A percentile compares a stretch with the other conserved stretches of the same genome.
These are phyloP conservation scores for Bhutanitis thaidina DNA, from an alignment of 2,888 invertebrate genomes.

Conservation along the genomic window DNA sequence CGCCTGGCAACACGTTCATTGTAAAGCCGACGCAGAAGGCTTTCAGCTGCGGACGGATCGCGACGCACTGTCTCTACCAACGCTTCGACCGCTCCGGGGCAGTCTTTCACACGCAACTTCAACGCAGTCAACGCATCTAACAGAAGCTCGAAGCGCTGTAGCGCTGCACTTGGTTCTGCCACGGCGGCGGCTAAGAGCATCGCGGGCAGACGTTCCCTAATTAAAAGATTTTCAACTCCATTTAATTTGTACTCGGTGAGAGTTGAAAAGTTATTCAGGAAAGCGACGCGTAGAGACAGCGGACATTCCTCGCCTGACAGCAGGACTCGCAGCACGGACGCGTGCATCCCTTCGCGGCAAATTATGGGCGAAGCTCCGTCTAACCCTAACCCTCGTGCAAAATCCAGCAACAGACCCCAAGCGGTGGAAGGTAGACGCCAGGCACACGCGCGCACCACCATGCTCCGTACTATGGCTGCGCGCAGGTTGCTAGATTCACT, in stretches of 20 bases:
- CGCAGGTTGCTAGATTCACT: slow-evolving; percentile 53
- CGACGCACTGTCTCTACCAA: slow-evolving; percentile 31
- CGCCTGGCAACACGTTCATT: slow-evolving; percentile 40
- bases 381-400: slow-evolving; percentile 48
- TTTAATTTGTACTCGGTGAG: slow-evolving; percentile 43
- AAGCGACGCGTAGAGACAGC: slow-evolving; percentile 32
- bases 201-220: slow-evolving; percentile 31
- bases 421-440: slow-evolving; percentile 48
- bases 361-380: slow-evolving; percentile 42
- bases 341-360: slow-evolving; percentile 54
- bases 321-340: slow-evolving; percentile 45
- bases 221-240: slow-evolving; percentile 31
- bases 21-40: slow-evolving; percentile 38
- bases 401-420: slow-evolving; percentile 46
- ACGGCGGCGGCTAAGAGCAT: slow-evolving; percentile 31
- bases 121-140: slow-evolving; percentile 38
- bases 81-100: slow-evolving; percentile 30
- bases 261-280: slow-evolving; percentile 39
- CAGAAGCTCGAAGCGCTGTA: slow-evolving; percentile 28
- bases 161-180: slow-evolving; percentile 21
- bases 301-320: slow-evolving; percentile 30
- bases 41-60: slow-evolving; percentile 26
- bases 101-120: slow-evolving; percentile 30
- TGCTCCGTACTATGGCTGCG: slow-evolving; percentile 52
- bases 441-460: slow-evolving; percentile 47